Conservation (phyloP, 30 jellyfish, hydroid and myxozoan genomes). For the Turritopsis dohrnii region DNA sequence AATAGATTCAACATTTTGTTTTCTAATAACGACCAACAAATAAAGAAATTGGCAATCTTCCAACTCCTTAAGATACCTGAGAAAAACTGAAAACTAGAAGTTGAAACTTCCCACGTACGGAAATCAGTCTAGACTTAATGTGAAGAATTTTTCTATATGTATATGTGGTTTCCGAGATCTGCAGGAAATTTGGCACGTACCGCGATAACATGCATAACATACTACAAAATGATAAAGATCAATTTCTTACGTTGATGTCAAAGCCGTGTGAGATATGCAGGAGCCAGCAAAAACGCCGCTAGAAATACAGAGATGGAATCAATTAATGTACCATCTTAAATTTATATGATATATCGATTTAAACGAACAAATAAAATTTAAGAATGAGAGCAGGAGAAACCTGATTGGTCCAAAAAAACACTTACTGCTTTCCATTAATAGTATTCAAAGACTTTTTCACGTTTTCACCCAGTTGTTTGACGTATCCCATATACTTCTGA, state of each 20-base stretch:
- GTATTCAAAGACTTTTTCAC: slow-evolving; percentile 43
- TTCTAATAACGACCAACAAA: too few relatives aligned
- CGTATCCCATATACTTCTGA: slow-evolving; percentile 25
- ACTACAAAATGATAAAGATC: neutral
- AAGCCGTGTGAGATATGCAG: slow-evolving; percentile 85
- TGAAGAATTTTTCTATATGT: neutral
- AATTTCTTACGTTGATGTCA: slow-evolving; percentile 67
- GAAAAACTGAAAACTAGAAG: neutral
- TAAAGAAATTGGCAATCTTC: neutral
- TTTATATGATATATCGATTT: neutral
- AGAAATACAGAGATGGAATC: neutral
- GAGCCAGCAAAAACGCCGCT: slow-evolving; percentile 92
- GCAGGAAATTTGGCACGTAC: neutral
- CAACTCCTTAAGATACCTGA: neutral
- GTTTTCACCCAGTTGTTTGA: slow-evolving; percentile 54
- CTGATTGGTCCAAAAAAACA: neutral
- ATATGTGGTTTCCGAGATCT: neutral
- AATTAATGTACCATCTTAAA: neutral
- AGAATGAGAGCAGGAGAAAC: neutral
- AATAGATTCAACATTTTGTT: neutral
- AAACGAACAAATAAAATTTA: neutral
- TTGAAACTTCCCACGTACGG: neutral
- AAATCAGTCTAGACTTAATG: neutral
- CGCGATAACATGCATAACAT: neutral
- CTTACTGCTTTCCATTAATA: slow-evolving; percentile 26